A percentile compares a stretch with the other conserved stretches of the same genome.
Conservation (phyloP, 2,888 invertebrate species). For the Gisinianus flammeolus region DNA sequence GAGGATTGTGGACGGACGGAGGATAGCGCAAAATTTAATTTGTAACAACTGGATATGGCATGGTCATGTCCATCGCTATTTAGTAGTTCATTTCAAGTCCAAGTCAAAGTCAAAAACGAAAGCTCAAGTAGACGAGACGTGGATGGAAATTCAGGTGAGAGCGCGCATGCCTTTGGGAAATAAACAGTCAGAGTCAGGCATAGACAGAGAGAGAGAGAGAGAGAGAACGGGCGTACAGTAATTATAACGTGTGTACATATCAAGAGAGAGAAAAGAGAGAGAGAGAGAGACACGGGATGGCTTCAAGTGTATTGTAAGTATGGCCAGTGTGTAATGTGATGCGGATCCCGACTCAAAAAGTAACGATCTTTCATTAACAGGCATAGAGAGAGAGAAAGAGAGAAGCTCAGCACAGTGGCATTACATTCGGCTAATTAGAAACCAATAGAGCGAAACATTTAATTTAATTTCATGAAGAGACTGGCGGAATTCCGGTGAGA, state of each 20-base stretch:
- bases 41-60: conserved; percentile 13
- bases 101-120: too few relatives aligned
- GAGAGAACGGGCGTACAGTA: too few relatives aligned
- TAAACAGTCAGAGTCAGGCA: too few relatives aligned
- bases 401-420: conserved; percentile 8
- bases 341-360: background rate
- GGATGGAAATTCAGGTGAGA: too few relatives aligned
- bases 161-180: too few relatives aligned
- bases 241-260: too few relatives aligned
- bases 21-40: conserved; percentile 13
- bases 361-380: background rate
- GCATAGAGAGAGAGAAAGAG: background rate
- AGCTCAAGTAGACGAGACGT: too few relatives aligned
- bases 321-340: background rate
- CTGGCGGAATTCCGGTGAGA: conserved; percentile 44
- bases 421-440: conserved; percentile 42
- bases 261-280: background rate
- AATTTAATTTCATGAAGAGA: conserved; percentile 31
- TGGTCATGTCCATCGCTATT: background rate
- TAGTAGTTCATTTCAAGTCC: too few relatives aligned
- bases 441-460: conserved; percentile 44
- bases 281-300: too few relatives aligned
- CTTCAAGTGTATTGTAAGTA: too few relatives aligned
- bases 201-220: too few relatives aligned
- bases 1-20: background rate